Percentiles rank a stretch among this genome's conserved stretches.
These are phyloP conservation scores for Tenthredo distinguenda DNA, from an alignment of 2,888 invertebrate species.

Conservation along the genomic window DNA sequence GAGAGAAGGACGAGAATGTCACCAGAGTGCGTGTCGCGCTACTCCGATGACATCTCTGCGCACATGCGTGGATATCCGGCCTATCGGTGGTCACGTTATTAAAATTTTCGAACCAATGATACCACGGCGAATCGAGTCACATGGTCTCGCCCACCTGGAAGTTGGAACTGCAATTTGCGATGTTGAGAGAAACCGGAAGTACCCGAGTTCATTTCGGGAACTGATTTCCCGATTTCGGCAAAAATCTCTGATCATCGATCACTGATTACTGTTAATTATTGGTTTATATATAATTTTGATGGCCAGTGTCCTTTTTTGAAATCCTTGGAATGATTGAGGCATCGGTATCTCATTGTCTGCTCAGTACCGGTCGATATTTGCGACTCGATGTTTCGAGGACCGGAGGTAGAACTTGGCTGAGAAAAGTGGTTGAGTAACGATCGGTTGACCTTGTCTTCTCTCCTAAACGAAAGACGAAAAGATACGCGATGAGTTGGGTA, in stretches of 20 bases:
- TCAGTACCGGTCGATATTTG: not conserved
- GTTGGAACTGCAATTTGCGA: not conserved
- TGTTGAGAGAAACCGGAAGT: not conserved
- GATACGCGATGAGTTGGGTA: not conserved
- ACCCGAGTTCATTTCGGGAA: not conserved
- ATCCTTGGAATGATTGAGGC: not conserved
- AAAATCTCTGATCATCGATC: not conserved
- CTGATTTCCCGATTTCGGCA: not conserved
- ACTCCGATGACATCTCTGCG: constrained; percentile 71
- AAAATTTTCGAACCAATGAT: constrained; percentile 75
- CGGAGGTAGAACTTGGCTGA: not conserved
- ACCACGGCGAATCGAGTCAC: constrained; percentile 59
- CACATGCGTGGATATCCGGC: constrained; percentile 76
- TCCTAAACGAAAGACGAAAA: constrained; percentile 18
- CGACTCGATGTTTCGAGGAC: not conserved
- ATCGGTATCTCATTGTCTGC: not conserved
- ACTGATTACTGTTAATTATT: not conserved
- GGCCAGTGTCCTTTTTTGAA: not conserved
- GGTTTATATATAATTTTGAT: not conserved
- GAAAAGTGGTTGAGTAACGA: not conserved
- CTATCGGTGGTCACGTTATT: constrained; percentile 74
- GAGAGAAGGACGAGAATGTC: constrained; percentile 59
- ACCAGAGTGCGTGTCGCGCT: constrained; percentile 65
- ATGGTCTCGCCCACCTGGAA: constrained; percentile 3
- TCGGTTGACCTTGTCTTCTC: constrained; percentile 13